These are phyloP conservation scores for Euglossa dilemma DNA, from an alignment of 1,140 invertebrate genomes.

Conservation along the genomic window DNA sequence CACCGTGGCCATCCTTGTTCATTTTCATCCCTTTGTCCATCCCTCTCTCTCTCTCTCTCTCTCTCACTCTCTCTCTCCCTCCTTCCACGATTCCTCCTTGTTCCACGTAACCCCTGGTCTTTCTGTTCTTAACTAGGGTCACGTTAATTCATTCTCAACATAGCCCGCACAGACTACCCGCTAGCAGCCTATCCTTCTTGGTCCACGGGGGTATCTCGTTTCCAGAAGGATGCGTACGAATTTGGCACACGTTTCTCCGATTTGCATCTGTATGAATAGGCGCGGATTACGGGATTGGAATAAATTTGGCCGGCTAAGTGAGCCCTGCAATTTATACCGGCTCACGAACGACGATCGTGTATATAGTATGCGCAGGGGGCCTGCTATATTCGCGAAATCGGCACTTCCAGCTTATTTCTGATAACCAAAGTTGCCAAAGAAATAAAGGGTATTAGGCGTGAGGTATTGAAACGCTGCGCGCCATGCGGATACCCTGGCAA, in stretches of 20 bases:
- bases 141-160: conserved; percentile 66
- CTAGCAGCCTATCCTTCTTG: conserved; percentile 41
- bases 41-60: conserved; percentile 1
- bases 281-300: conserved; percentile 72
- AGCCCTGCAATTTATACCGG: conserved; percentile 68
- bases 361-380: background rate
- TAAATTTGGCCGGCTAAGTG: conserved; percentile 71
- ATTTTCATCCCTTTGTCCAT: conserved; percentile 2
- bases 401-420: conserved; percentile 46
- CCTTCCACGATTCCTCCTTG: conserved; percentile 22
- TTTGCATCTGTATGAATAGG: conserved; percentile 73
- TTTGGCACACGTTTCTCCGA: conserved; percentile 72
- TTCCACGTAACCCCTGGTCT: conserved; percentile 14
- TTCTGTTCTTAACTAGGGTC: conserved; percentile 54
- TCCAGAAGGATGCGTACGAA: conserved; percentile 71
- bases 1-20: conserved; percentile 35
- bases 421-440: conserved; percentile 40
- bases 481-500: background rate
- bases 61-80: too few species aligned
- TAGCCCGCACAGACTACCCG: conserved; percentile 38
- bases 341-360: conserved; percentile 44
- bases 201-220: conserved; percentile 62
- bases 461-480: conserved; percentile 13
- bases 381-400: conserved; percentile 25
- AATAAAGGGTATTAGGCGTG: conserved; percentile 11